A percentile compares a stretch with the other conserved stretches of the same genome.
These are phyloP conservation scores for Steatornis caripensis DNA, from an alignment of 2,113 vertebrate species.

Conservation along the genomic window DNA sequence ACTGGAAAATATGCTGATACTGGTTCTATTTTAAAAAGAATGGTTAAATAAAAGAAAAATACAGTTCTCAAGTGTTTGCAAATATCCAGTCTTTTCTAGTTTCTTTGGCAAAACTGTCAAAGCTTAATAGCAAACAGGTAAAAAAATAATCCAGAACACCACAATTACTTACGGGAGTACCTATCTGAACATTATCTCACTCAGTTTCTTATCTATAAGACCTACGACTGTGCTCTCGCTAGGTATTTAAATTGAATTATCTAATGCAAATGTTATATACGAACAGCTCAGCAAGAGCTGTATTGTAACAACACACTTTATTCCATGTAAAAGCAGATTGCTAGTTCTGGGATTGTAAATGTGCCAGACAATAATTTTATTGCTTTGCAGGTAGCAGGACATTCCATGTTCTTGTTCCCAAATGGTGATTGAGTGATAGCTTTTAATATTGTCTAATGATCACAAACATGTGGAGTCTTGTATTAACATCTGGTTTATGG, in stretches of 20 bases:
- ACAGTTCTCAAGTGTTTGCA: neutral
- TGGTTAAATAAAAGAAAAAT: constrained; percentile 43
- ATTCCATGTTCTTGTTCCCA: constrained; percentile 35
- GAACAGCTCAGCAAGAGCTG: constrained; percentile 57
- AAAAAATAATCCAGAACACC: constrained; percentile 3
- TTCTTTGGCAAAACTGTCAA: constrained; percentile 3
- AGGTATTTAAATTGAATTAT: constrained; percentile 74
- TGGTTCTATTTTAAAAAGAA: constrained; percentile 33
- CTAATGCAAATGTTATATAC: constrained; percentile 65
- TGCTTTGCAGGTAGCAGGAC: constrained; percentile 66
- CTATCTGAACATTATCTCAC: neutral
- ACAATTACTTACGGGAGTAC: constrained; percentile 47
- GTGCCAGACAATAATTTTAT: constrained; percentile 68
- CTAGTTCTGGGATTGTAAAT: constrained; percentile 57
- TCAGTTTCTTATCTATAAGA: neutral
- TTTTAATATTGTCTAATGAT: constrained; percentile 72
- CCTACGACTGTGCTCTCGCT: neutral
- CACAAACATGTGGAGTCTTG: constrained; percentile 53
- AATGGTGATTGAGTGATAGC: constrained; percentile 48
- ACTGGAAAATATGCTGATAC: constrained; percentile 66
- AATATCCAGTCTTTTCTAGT: neutral
- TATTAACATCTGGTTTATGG: constrained; percentile 66
- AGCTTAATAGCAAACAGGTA: constrained; percentile 54
- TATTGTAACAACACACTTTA: constrained; percentile 28
- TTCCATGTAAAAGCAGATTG: constrained; percentile 55